Base-by-base conservation (phyloP, 2,113 vertebrate genomes). In the Okapia johnstoni region DNA sequence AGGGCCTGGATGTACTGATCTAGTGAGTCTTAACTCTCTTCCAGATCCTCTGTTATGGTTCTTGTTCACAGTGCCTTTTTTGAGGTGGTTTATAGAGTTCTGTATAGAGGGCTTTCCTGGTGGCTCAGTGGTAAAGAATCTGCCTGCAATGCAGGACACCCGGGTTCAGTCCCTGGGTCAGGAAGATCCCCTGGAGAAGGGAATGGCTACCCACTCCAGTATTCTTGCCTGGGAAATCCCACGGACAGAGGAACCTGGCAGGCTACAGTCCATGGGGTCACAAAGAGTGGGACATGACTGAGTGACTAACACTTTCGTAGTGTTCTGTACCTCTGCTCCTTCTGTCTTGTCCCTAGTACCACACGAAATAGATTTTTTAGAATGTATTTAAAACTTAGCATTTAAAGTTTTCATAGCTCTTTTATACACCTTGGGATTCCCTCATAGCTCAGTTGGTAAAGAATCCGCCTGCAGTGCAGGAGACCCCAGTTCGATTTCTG, bases 371-470 rank as follows among this genome's bases (percentile, higher is more conserved):
- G 12, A 15, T 90, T 48, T 58, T 93, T 95, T 40, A 86, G 48
- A 80, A 95, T 60, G 36, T 50, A 16, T 60, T 88, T 52, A 58
- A 97, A 95, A 77, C 10, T 43, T 66, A 83, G 48, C 50, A 77
- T 26, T 86, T 50, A 57, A 92, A 93, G 33, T 88, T 97, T 79
- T 7, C 60, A 73, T 19, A 94, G 66, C 54, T 88, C 85, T 97
- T 94, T 88, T 88, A 54, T 3, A 79, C 48, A 48, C 13, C 19
- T 70, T 40, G 66, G 0, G 9, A 19, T 23, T 70, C 66, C 66
- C 66, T 40, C n/a, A 70, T 40, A 70, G 66, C 66, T 40, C n/a
- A 12, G n/a, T 40, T 70, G 66, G 66, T 70, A 70, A 70, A 70
- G 63, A 70, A 40, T 70, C 66, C 36, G 5, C n/a, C n/a, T 70